These are phyloP conservation scores for Leucophenga maculata DNA, from an alignment of 2,888 invertebrate genomes.

Conservation along the genomic window DNA sequence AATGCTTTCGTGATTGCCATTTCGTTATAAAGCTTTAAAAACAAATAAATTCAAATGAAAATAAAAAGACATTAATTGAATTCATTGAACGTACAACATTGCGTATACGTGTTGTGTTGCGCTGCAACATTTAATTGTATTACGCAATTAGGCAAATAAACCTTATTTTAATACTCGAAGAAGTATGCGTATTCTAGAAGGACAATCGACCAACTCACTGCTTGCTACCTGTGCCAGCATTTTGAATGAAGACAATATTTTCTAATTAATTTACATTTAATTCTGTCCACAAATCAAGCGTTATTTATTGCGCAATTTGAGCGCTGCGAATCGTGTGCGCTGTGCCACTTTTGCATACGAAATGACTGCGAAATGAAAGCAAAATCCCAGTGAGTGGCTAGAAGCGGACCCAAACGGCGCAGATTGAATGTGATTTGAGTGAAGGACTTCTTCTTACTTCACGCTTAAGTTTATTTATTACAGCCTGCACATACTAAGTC, in stretches of 20 bases:
- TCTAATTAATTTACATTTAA: slow-evolving; percentile 55
- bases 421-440: too few species aligned
- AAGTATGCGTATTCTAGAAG: too few species aligned
- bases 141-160: neutral
- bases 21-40: slow-evolving; percentile 5
- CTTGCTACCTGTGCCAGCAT: neutral
- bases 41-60: slow-evolving; percentile 46
- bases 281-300: slow-evolving; percentile 44
- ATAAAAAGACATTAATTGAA: too few species aligned
- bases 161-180: neutral
- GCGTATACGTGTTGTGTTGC: slow-evolving; percentile 28
- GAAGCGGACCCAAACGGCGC: too few species aligned
- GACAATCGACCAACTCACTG: too few species aligned
- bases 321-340: neutral
- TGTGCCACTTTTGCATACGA: slow-evolving; percentile 17
- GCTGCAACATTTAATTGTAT: slow-evolving; percentile 13
- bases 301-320: slow-evolving; percentile 42
- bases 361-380: neutral
- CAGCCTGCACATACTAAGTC: too few species aligned
- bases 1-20: too few species aligned
- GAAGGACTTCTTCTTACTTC: too few species aligned
- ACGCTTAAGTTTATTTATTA: too few species aligned
- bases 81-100: neutral
- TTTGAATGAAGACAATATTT: slow-evolving; percentile 46
- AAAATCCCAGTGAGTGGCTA: too few species aligned